These are phyloP conservation scores for Drosophila suboccidentalis DNA, from an alignment of 2,888 invertebrate genomes.

Conservation along the genomic window DNA sequence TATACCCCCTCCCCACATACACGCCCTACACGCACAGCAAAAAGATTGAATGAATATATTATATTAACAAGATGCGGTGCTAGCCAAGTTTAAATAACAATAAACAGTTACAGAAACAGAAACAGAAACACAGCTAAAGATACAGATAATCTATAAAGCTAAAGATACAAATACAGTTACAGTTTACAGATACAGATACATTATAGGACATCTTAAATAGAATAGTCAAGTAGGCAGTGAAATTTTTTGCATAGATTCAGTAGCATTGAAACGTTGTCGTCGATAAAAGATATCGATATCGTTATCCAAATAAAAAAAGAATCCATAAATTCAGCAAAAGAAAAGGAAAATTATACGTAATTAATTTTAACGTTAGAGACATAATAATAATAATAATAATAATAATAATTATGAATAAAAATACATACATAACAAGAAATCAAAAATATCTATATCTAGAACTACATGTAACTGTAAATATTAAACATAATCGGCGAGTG, in stretches of 20 bases:
- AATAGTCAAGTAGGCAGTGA: conserved; percentile 56
- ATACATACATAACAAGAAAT: conserved; percentile 5
- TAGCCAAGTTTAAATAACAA: conserved; percentile 61
- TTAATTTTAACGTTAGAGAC: conserved; percentile 64
- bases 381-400: conserved; percentile 21
- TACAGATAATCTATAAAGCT: conserved; percentile 13
- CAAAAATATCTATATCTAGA: conserved; percentile 22
- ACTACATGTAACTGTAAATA: conserved; percentile 51
- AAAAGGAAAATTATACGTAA: conserved; percentile 61
- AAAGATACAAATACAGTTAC: conserved; percentile 26
- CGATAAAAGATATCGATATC: conserved; percentile 24
- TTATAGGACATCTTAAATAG: conserved; percentile 20
- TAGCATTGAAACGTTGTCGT: conserved; percentile 41
- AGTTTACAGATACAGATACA: conserved; percentile 26
- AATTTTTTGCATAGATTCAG: conserved; percentile 68
- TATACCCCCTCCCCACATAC: not conserved
- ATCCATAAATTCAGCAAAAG: conserved; percentile 23
- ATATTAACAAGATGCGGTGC: conserved; percentile 67
- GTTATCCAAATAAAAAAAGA: conserved; percentile 20
- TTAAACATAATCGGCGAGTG: conserved; percentile 36
- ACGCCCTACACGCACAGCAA: conserved; percentile 31
- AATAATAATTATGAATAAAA: conserved; percentile 10
- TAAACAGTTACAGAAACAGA: conserved; percentile 28
- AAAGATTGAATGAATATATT: conserved; percentile 35
- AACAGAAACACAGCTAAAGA: conserved; percentile 20